These are phyloP conservation scores for Oncorhynchus clarkii DNA, from an alignment of 2,113 vertebrate species.

Conservation along the genomic window DNA sequence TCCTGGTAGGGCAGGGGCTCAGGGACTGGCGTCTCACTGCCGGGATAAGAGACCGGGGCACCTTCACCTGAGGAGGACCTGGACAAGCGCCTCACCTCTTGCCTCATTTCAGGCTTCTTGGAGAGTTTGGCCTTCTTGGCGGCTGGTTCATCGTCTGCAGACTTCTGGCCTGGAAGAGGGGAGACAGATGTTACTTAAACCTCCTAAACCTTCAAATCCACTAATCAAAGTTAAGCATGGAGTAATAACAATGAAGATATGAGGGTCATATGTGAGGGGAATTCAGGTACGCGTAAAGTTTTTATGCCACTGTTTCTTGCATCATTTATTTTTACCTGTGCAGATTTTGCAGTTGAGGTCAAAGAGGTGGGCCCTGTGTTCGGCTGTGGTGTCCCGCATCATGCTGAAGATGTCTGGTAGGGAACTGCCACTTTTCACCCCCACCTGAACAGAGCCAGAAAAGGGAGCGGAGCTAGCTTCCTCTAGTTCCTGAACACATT, in stretches of 20 bases:
- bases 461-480: slow-evolving; percentile 67
- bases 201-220: too few relatives aligned
- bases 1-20: slow-evolving; percentile 59
- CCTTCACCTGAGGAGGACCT: slow-evolving; percentile 41
- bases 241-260: too few relatives aligned
- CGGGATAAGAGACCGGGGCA: slow-evolving; percentile 50
- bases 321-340: slow-evolving; percentile 77
- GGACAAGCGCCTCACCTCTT: slow-evolving; percentile 64
- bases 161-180: slow-evolving; percentile 80
- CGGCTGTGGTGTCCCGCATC: slow-evolving; percentile 92
- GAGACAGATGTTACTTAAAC: too few relatives aligned
- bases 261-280: too few relatives aligned
- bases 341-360: slow-evolving; percentile 98
- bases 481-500: slow-evolving; percentile 81
- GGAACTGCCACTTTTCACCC: slow-evolving; percentile 58
- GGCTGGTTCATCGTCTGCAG: slow-evolving; percentile 85
- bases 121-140: slow-evolving; percentile 79
- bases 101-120: slow-evolving; percentile 80
- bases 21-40: slow-evolving; percentile 34
- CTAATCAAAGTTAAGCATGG: too few relatives aligned
- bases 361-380: slow-evolving; percentile 94
- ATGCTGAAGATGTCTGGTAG: slow-evolving; percentile 87
- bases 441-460: slow-evolving; percentile 36
- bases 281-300: too few relatives aligned
- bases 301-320: neutral